These are phyloP conservation scores for Sphecodes monilicornis DNA, from an alignment of 2,888 invertebrate species.

Conservation along the genomic window DNA sequence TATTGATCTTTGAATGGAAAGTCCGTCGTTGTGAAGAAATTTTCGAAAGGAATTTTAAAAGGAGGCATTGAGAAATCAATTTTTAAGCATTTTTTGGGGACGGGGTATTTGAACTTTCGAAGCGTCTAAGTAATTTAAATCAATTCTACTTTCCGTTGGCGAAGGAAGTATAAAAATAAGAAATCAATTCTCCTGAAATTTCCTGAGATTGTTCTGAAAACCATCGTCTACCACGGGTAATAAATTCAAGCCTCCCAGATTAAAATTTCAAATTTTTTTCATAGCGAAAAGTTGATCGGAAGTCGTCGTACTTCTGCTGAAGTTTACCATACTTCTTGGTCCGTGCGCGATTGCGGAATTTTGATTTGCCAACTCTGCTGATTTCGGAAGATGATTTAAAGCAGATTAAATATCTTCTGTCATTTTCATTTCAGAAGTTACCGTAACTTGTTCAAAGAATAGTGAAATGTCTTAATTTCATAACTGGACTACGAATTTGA, in stretches of 20 bases:
- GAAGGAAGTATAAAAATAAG: neutral
- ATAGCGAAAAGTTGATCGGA: neutral
- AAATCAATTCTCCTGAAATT: neutral
- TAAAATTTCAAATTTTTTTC: neutral
- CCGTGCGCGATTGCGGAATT: neutral
- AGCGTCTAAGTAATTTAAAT: neutral
- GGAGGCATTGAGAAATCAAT: neutral
- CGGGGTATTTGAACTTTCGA: neutral
- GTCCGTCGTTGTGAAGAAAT: no score
- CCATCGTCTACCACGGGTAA: neutral
- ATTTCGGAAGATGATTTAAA: neutral
- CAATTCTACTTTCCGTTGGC: neutral
- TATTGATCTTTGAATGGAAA: no score
- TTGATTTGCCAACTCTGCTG: neutral
- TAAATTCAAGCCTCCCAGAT: neutral
- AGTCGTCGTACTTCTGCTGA: neutral
- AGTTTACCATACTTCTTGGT: neutral
- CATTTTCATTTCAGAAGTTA: neutral
- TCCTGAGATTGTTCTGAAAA: neutral
- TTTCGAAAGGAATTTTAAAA: neutral
- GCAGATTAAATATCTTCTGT: neutral
- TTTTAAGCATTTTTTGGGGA: neutral
- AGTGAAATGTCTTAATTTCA: neutral
- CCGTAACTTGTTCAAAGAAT: neutral
- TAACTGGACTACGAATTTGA: no score